Base-by-base conservation (phyloP, 2,888 invertebrate genomes). In the Rhingia rostrata region DNA sequence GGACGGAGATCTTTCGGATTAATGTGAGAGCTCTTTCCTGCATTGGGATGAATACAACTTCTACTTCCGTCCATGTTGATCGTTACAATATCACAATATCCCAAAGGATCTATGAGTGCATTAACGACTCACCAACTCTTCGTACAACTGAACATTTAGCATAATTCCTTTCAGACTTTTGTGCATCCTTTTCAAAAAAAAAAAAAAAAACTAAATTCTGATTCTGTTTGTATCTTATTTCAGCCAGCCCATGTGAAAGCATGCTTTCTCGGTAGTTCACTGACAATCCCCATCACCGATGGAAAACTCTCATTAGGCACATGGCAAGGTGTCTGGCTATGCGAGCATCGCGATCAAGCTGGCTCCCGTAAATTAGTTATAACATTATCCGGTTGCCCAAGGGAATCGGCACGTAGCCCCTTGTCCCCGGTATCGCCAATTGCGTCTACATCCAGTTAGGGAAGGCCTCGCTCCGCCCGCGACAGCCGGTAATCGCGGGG, bases 311-410 rank as follows among this genome's bases (percentile, higher is more conserved):
- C 97, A 91, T 93, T 98, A 89, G 98, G 98, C 88, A 98, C 97
- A 89, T 99, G 98, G 98, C 98, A 98, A 93, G 98, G 99, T 86
- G 96, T 99, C 87, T 99, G 98, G 98, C 94, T 99, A 88, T 98
- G 98, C 93, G 99, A 99, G 92, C 99, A 99, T 93, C 95, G 99
- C 90, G 97, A 98, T 93, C 96, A 96, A 91, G 98, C 98, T 88
- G 97, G 98, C 89, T 97, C 97, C 91, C 95, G 97, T 89, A 97
- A 97, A 94, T 93, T 94, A 90, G 95, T 96, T 89, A 96, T 97
- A 92, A 97, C 97, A 88, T 93, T 97, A 92, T 97, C 97, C 89
- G 97, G 97, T 86, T 97, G 97, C 92, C 94, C 97, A 90, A 94
- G 97, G 88, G 97, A 97, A 86, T 95, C 96, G 86, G 95, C 95